These are phyloP conservation scores for Crambe crambe DNA, from an alignment of 37 sponge, comb jelly and placozoan species.

Conservation along the genomic window DNA sequence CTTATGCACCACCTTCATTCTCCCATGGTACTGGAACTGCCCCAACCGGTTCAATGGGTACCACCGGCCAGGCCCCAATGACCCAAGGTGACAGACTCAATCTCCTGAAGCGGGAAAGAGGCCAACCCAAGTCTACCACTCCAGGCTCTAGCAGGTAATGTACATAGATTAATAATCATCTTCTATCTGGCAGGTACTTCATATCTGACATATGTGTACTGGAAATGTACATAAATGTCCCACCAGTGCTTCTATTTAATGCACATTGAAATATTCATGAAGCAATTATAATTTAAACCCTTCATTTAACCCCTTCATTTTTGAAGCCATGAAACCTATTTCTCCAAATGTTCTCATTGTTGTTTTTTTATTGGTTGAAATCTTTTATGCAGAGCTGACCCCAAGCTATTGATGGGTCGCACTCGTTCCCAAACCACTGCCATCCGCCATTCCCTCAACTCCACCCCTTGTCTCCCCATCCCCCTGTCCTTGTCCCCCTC, in stretches of 20 bases:
- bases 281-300: too few relatives aligned
- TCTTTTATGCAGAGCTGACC: slow-evolving; percentile 5
- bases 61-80: background rate
- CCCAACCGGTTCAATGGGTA: background rate
- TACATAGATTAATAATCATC: too few relatives aligned
- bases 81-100: slow-evolving; percentile 43
- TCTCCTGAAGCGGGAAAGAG: slow-evolving; percentile 16
- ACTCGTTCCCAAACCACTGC: slow-evolving; percentile 32
- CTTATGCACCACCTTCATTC: slow-evolving; percentile 1
- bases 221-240: too few relatives aligned
- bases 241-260: too few relatives aligned
- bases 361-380: too few relatives aligned
- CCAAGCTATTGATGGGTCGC: slow-evolving; percentile 1
- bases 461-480: background rate
- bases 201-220: too few relatives aligned
- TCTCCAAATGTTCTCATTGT: too few relatives aligned
- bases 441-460: slow-evolving; percentile 4
- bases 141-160: too few relatives aligned
- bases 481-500: background rate
- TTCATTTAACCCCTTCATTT: too few relatives aligned
- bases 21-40: background rate
- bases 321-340: too few relatives aligned
- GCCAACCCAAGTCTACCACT: background rate
- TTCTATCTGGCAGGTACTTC: too few relatives aligned
- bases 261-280: too few relatives aligned